Evolutionary conservation across 2,888 invertebrate species (phyloP), one percentile per base, ranked within the genome.

Genomic region (Koerneria pararmatus): DNA sequence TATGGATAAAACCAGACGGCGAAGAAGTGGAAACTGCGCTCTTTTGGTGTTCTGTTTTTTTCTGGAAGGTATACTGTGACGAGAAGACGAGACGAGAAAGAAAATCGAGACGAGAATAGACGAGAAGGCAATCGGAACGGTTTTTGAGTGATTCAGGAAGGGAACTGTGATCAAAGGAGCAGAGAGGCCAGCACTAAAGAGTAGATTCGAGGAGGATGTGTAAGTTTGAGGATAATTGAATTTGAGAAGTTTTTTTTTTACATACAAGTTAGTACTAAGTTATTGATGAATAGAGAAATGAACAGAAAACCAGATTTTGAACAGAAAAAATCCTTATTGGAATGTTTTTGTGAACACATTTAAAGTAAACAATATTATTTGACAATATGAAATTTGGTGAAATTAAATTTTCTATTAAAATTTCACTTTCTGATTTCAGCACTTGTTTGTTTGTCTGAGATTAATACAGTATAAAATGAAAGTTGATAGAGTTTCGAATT

Each of bases 121-220:
- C 19, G 41, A 41, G 41, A 41, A 11, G 8, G 41, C 19, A 8
- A 8, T 19, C 19, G 41, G 11, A 41, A 41, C 41, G 11, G 8
- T 8, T 41, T 41, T 8, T 41, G n/a, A n/a, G n/a, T n/a, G n/a
- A n/a, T n/a, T n/a, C n/a, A n/a, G 56, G 31, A 46, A 65, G 75
- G 98, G 98, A 1, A 92, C 92, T 73, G 78, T 87, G 8, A 80
- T 86, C 63, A 86, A 86, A 85, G 95, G 95, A 0, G 90, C 91
- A 67, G 95, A 97, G 84, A 91, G 92, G 79, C 90, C 90, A 69
- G 87, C 90, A 0, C 89, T 93, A 6, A 88, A 90, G 85, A 93
- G 88, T 22, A 90, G 90, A 81, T 98, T 95, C 84, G 94, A 93
- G 83, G 98, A 98, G 85, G 95, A 98, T 84, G 89, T 91, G 24